A percentile compares a stretch with the other conserved stretches of the same genome.
Conservation (phyloP, 2,797 vertebrate species). For the Poeciliopsis presidionis region DNA sequence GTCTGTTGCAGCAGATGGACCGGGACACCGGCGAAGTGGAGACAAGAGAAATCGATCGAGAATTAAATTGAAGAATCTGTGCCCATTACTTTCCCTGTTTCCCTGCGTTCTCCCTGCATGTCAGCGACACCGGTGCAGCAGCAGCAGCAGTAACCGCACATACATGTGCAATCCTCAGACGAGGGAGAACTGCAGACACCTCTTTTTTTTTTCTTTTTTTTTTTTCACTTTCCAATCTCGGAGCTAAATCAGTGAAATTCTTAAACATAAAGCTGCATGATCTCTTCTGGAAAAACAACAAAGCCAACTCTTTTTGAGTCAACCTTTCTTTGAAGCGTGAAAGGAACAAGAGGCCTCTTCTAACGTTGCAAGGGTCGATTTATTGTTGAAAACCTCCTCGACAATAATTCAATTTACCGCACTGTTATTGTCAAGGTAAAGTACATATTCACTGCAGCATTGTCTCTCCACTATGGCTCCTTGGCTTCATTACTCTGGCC, state of each 20-base stretch:
- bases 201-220: not conserved
- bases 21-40: constrained; percentile 49
- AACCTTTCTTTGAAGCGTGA: not conserved
- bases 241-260: not conserved
- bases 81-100: constrained; percentile 74
- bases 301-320: not conserved
- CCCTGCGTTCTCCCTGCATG: constrained; percentile 50
- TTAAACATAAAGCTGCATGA: not conserved
- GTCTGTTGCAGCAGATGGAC: constrained; percentile 40
- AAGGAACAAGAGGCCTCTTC: constrained; percentile 12
- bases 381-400: constrained; percentile 31
- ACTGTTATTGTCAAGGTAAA: constrained; percentile 38
- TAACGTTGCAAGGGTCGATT: constrained; percentile 20
- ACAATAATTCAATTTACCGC: constrained; percentile 36
- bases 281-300: not conserved
- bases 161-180: not conserved
- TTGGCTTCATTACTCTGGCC: constrained; percentile 45
- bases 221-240: not conserved
- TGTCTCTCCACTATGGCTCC: constrained; percentile 32
- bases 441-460: constrained; percentile 33
- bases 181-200: not conserved
- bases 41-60: constrained; percentile 72
- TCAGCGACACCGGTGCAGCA: constrained; percentile 45
- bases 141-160: constrained; percentile 21
- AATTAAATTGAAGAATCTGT: constrained; percentile 77